Evolutionary conservation across 2,888 invertebrate genomes (phyloP), one percentile per base, ranked within the genome.

Genomic region (Julus scandinavius): DNA sequence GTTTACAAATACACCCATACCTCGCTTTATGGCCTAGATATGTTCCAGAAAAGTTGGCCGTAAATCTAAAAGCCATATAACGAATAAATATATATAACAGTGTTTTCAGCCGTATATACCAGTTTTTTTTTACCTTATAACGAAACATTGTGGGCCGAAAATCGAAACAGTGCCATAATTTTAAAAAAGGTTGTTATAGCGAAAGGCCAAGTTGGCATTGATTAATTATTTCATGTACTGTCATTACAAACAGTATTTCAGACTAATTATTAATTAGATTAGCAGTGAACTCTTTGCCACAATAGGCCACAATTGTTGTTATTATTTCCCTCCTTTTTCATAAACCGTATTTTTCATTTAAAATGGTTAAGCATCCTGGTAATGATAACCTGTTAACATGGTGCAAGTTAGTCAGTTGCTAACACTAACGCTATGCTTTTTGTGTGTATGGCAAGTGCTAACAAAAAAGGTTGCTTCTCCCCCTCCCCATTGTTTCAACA

Each of bases 401-500:
- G 20, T 17, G 20, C 20, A 20, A 72, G 20, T 72, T 29, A 29
- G 20, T 63, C 29, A 72, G 72, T 29, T 11, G 29, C 80, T 80
- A 80, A 80, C 38, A 80, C 38, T 80, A 80, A 29, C 11, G 80
- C 80, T 50, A 45, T 85, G 85, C 50, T 85, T 45, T 85, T 45
- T 85, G 50, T 85, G 85, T 85, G 85, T 85, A 45, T 85, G 85
- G 85, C 85, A 85, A 85, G 50, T 80, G 50, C 50, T 85, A 85
- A 85, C 45, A 45, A 45, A 29, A 58, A 85, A 85, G 85, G 49
- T 45, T 85, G 85, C 85, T 54, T 87, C 38, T 38, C 87, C 87
- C 50, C 86, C 86, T 86, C 49, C 87, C 63, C 50, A 20, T 11
- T 88, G 88, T 87, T 88, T 86, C 54, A 45, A 87, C 50, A 49